A percentile compares a stretch with the other conserved stretches of the same genome.
phyloP scores from a whole-genome alignment of 2,888 invertebrate species.

The Ophioninae sp. region DNA sequence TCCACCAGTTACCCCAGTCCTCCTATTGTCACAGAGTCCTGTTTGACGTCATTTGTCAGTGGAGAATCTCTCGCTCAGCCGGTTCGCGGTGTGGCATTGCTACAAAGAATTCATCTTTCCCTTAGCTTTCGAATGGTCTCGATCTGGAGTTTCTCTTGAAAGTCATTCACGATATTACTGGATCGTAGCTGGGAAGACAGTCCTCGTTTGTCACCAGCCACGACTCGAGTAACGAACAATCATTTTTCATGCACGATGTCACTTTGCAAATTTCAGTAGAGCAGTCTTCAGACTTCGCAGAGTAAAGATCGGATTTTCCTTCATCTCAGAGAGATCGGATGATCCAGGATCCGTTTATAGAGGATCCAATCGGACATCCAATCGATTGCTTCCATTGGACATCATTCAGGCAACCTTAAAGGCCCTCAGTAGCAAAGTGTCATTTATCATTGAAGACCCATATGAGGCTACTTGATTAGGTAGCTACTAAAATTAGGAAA shows the following conservation, averaged over 20 bases:
- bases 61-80: conserved; percentile 55
- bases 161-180: conserved; percentile 51
- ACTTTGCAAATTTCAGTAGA: background rate
- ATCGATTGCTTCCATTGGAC: no score
- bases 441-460: no score
- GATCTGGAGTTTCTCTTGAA: conserved; percentile 50
- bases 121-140: conserved; percentile 25
- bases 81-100: conserved; percentile 41
- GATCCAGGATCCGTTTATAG: background rate
- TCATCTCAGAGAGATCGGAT: background rate
- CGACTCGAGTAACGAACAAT: background rate
- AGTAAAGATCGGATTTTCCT: background rate
- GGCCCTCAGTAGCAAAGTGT: no score
- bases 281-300: background rate
- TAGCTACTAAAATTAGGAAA: no score
- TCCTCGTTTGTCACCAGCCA: conserved; percentile 51
- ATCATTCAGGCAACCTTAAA: no score
- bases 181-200: conserved; percentile 47
- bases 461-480: no score
- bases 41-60: conserved; percentile 66
- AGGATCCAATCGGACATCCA: no score
- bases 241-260: conserved; percentile 5
- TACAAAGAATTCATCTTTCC: conserved; percentile 37
- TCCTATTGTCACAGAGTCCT: conserved; percentile 65
- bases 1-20: conserved; percentile 45